Conservation (phyloP, 2,113 vertebrate species). For the Pterocles burchelli region DNA sequence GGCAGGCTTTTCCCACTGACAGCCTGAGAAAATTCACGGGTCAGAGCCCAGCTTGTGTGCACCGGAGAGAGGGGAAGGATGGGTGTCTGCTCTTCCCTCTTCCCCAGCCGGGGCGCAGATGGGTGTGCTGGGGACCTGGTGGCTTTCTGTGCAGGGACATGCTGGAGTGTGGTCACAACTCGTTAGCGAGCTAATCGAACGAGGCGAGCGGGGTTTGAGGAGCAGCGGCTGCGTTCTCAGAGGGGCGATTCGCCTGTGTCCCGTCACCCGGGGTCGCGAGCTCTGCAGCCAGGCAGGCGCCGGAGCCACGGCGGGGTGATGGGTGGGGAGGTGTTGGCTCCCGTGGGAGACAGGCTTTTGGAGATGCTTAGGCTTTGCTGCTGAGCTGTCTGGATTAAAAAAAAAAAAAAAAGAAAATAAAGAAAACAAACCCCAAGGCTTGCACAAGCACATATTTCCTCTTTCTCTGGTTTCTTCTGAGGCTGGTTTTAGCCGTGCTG, state of each 20-base stretch:
- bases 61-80: conserved; percentile 22
- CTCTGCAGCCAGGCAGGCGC: not conserved
- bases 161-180: conserved; percentile 38
- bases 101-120: conserved; percentile 35
- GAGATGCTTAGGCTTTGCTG: not conserved
- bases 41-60: not conserved
- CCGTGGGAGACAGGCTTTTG: rapidly evolving
- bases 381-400: not conserved
- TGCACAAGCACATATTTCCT: not conserved
- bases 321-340: not conserved
- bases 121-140: conserved; percentile 19
- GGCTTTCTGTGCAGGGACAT: not conserved
- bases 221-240: not conserved
- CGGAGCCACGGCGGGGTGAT: not conserved
- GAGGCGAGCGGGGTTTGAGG: not conserved
- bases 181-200: conserved; percentile 22
- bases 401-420: too few relatives aligned
- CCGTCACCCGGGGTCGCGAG: rapidly evolving
- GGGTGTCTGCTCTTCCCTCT: conserved; percentile 37
- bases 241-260: rapidly evolving
- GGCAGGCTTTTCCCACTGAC: not conserved
- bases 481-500: not conserved
- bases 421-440: not conserved
- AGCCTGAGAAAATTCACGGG: not conserved
- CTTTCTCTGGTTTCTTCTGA: not conserved